Evolutionary conservation across 2,113 vertebrate genomes (phyloP), one percentile per base, ranked within the genome.

Genomic region (Rhinolophus sinicus): DNA sequence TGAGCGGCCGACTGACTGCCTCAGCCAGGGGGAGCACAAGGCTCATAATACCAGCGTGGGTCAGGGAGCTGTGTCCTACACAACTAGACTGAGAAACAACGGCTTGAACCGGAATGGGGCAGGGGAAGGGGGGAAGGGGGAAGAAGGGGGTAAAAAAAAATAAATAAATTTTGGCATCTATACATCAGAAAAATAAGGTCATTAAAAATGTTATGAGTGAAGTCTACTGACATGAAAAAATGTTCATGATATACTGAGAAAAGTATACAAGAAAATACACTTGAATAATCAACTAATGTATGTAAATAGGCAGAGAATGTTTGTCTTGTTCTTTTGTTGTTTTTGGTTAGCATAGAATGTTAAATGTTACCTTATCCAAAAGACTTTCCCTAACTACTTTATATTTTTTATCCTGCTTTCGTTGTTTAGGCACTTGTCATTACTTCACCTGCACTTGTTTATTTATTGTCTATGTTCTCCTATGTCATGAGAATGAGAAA

Each of bases 231-330:
- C 52, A 58, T 81, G 44, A 72, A 85, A 96, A 95, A 33, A 64
- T n/a, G 21, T 88, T 90, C 40, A 80, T 50, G 35, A 85, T 40
- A 95, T 75, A 83, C 54, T 65, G 30, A 93, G 82, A 84, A 93
- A 84, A 67, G 5, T 52, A 73, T 81, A 38, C 77, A 90, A 90
- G 33, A 92, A 94, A 95, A 81, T 67, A 70, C 5, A 95, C 60
- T 35, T 88, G 69, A 85, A 85, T 72, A 92, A 67, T 87, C 65
- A 96, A 77, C 21, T 92, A 65, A 93, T 12, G 72, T 67, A 92
- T 22, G 26, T 67, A 88, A 91, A 76, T 76, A 82, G 35, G 8
- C 60, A 64, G 1, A 95, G 52, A 85, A 56, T 65, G 24, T 64
- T 28, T 44, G 40, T 44, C 40, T 40, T 40, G 40, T 44, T 44